Evolutionary conservation across 2,113 vertebrate species (phyloP).

Genomic region (Tringa solitaria): DNA sequence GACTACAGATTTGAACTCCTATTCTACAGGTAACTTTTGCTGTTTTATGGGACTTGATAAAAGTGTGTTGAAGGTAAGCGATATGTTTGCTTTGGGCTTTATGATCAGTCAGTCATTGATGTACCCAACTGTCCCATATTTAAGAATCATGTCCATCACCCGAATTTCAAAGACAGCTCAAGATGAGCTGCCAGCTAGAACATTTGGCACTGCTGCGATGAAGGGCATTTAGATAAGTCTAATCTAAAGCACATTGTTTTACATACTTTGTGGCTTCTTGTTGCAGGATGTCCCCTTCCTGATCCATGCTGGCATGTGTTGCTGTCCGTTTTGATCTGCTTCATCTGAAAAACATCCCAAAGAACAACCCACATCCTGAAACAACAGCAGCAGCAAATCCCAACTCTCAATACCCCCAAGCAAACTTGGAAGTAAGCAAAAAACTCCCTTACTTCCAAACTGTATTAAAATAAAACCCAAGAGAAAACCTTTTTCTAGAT

Average conservation of each 20-base stretch:
- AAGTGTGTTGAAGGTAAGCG: neutral
- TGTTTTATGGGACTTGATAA: neutral
- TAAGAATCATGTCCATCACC: neutral
- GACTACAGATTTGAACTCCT: neutral
- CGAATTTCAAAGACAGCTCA: neutral
- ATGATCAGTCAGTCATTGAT: neutral
- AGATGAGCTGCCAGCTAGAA: neutral
- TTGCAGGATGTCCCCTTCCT: conserved; percentile 13
- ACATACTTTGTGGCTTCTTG: conserved; percentile 24
- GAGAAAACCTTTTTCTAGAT: neutral
- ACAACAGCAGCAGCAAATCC: neutral
- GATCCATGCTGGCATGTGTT: neutral
- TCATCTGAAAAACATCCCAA: neutral
- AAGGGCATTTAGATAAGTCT: neutral
- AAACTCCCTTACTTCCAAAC: neutral
- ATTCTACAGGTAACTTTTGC: neutral
- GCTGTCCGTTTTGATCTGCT: neutral
- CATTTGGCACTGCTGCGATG: neutral
- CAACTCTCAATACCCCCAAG: neutral
- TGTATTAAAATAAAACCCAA: neutral
- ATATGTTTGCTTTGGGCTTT: neutral
- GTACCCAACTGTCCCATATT: neutral
- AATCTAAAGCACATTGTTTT: conserved; percentile 12
- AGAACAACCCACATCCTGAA: neutral
- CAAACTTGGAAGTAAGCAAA: neutral